Evolutionary conservation across 2,888 invertebrate genomes (phyloP).

Genomic region (Mesodorylaimus sp.): DNA sequence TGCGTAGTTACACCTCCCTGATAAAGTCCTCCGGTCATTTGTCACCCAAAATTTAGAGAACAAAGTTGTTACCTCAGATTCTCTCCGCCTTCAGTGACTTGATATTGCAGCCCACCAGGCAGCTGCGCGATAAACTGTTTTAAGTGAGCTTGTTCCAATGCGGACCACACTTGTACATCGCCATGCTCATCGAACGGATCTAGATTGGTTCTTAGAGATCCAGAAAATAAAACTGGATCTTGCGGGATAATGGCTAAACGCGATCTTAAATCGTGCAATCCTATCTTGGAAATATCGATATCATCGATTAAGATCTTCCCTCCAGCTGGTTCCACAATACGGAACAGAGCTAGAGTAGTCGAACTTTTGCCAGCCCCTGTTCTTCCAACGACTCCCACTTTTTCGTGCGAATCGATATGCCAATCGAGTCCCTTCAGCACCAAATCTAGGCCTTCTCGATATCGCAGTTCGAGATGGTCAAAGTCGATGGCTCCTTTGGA

Average conservation of each 20-base stretch:
- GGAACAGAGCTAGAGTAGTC: slow-evolving; percentile 64
- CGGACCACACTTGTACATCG: slow-evolving; percentile 65
- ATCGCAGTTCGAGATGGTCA: slow-evolving; percentile 22
- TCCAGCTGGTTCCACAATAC: slow-evolving; percentile 56
- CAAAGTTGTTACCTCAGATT: slow-evolving; percentile 39
- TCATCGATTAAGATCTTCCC: slow-evolving; percentile 67
- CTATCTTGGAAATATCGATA: slow-evolving; percentile 55
- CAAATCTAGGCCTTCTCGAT: slow-evolving; percentile 42
- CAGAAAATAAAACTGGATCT: slow-evolving; percentile 82
- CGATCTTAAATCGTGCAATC: slow-evolving; percentile 63
- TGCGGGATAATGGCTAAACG: slow-evolving; percentile 58
- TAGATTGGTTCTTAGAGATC: slow-evolving; percentile 65
- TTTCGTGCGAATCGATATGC: slow-evolving; percentile 59
- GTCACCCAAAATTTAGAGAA: no score
- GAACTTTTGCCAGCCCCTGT: slow-evolving; percentile 58
- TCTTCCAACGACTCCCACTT: slow-evolving; percentile 39
- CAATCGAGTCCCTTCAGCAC: slow-evolving; percentile 63
- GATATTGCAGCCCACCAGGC: slow-evolving; percentile 54
- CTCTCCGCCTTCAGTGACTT: slow-evolving; percentile 68
- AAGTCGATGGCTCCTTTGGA: slow-evolving; percentile 26
- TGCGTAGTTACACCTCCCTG: no score
- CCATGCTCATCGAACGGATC: slow-evolving; percentile 60
- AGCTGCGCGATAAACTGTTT: slow-evolving; percentile 59
- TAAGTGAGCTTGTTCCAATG: slow-evolving; percentile 67
- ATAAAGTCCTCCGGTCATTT: no score